Percentiles rank a stretch among this genome's conserved stretches.
Conservation (phyloP, 2,888 invertebrate species). For the Philaethria dido region DNA sequence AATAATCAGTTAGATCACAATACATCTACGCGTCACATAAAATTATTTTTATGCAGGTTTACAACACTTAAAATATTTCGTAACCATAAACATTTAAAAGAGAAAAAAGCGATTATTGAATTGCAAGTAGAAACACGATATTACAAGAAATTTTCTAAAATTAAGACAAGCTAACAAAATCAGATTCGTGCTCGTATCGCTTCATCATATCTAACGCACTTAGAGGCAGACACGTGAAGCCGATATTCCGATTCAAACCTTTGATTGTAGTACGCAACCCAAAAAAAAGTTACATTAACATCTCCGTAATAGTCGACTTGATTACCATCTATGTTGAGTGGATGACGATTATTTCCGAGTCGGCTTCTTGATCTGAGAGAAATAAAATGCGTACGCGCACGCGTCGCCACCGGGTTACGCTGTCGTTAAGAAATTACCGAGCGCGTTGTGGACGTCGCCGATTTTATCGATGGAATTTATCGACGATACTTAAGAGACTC, state of each 20-base stretch:
- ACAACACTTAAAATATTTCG: background rate
- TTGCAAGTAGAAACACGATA: background rate
- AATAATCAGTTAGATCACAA: constrained; percentile 76
- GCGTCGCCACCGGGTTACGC: constrained; percentile 83
- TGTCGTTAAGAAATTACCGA: constrained; percentile 82
- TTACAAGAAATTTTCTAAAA: background rate
- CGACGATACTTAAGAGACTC: constrained; percentile 69
- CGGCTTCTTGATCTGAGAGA: constrained; percentile 74
- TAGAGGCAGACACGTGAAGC: constrained; percentile 48
- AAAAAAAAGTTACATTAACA: constrained; percentile 78
- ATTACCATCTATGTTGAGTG: constrained; percentile 83
- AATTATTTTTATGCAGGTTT: constrained; percentile 29
- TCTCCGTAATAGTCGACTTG: constrained; percentile 77
- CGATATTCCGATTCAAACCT: constrained; percentile 57
- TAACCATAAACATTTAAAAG: background rate
- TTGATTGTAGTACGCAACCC: constrained; percentile 63
- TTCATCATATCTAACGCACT: constrained; percentile 34
- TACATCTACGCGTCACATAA: constrained; percentile 42
- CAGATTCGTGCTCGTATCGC: background rate
- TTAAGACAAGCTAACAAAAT: background rate
- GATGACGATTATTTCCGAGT: constrained; percentile 80
- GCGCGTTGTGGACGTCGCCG: constrained; percentile 75
- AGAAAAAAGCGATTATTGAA: background rate
- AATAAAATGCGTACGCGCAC: constrained; percentile 81
- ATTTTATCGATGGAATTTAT: constrained; percentile 84